Base-by-base conservation (phyloP, 2,797 vertebrate species). In the Linurgus olivaceus region DNA sequence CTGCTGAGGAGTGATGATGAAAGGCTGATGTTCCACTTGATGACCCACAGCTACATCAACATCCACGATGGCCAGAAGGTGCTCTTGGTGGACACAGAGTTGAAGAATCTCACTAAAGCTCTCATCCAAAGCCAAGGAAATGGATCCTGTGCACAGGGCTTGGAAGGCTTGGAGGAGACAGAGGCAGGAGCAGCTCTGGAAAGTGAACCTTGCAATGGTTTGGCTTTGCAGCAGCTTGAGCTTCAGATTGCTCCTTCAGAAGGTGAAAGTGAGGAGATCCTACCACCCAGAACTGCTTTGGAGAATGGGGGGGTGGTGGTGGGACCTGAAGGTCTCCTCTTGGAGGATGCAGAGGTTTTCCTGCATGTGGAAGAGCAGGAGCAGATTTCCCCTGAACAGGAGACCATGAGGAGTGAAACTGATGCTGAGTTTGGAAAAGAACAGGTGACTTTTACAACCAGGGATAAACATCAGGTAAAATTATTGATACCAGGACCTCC, bases 11-110 rank as follows among this genome's bases (percentile, higher is more conserved):
- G 96, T 63, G 86, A 88, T 0, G 93, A 97, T 0, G 98, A 98
- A 89, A 97, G 89, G 55, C 93, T 99, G 26, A 75, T 98, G 73
- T 97, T 98, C 97, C 98, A 99, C 70, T 51, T 99, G 91, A 98
- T 99, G 98, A 98, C 98, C 42, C 98, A 98, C 91, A 99, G 99
- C 97, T 99, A 98, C 85, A 97, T 99, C 88, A 98, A 99, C 66
- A 97, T 98, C 74, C 98, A 97, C 35, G 98, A 98, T 33, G 99
- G 99, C 79, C 98, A 98, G 85, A 98, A 98, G 44, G 85, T 99
- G 93, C 98, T 99, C 72, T 92, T 99, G 12, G 96, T 99, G 11
- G 98, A 99, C 76, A 96, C 96, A 23, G 98, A 98, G 80, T 73
- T 99, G 71, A 89, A 25, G 26, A 78, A 26, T 50, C 70, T 95